These are phyloP conservation scores for Bagarius yarrelli DNA, from an alignment of 2,113 vertebrate species.

Conservation along the genomic window DNA sequence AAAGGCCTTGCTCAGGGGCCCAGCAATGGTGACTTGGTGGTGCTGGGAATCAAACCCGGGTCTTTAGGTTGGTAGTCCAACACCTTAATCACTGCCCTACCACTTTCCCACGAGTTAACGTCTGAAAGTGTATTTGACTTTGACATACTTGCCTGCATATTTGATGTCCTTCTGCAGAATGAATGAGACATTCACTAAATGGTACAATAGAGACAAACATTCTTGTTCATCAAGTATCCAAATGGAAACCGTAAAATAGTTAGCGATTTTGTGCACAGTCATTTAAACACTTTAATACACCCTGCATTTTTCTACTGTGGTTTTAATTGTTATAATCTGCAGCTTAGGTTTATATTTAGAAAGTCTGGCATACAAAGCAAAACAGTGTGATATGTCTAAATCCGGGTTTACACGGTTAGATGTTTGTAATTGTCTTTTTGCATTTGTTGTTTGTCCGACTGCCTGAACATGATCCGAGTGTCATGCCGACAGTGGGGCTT, in stretches of 20 bases:
- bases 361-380: background rate
- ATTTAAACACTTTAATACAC: background rate
- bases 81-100: too few species aligned
- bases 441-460: too few species aligned
- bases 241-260: background rate
- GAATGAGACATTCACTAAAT: background rate
- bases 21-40: too few species aligned
- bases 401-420: too few species aligned
- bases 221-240: background rate
- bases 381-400: background rate
- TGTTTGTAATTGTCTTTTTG: too few species aligned
- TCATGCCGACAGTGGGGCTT: too few species aligned
- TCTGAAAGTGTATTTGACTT: background rate
- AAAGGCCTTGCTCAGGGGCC: too few species aligned
- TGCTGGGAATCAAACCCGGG: too few species aligned
- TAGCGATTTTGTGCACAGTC: background rate
- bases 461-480: too few species aligned
- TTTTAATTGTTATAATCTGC: background rate
- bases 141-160: background rate
- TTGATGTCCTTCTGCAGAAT: background rate
- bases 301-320: background rate
- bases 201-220: background rate
- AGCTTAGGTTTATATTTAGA: background rate
- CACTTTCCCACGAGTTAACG: too few species aligned
- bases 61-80: too few species aligned